Evolutionary conservation across 2,797 vertebrate genomes (phyloP).

Genomic region (Brachyrhaphis roseni): DNA sequence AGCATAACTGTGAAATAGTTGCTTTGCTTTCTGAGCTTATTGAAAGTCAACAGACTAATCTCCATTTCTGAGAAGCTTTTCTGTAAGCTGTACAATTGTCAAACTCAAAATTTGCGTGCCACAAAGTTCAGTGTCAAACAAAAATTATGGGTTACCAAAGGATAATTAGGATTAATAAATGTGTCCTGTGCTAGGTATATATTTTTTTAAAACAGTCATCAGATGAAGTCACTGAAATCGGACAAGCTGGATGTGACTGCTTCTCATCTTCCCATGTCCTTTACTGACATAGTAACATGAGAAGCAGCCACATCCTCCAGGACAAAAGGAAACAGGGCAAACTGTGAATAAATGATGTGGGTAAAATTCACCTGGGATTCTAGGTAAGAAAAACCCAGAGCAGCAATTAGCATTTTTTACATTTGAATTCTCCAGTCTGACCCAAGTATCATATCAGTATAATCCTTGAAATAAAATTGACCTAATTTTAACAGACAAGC

Average conservation of each 20-base stretch:
- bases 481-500: slow-evolving; percentile 55
- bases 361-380: slow-evolving; percentile 15
- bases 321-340: not conserved
- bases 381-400: slow-evolving; percentile 25
- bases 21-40: not conserved
- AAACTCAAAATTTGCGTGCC: not conserved
- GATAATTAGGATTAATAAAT: not conserved
- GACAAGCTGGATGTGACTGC: slow-evolving; percentile 1
- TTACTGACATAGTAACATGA: slow-evolving; percentile 1
- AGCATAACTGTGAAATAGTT: not conserved
- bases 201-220: not conserved
- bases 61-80: not conserved
- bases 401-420: slow-evolving; percentile 40
- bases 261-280: slow-evolving; percentile 32
- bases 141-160: not conserved
- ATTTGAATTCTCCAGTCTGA: slow-evolving; percentile 41
- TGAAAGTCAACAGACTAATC: not conserved
- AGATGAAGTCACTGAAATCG: not conserved
- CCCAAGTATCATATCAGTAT: slow-evolving; percentile 51
- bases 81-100: not conserved
- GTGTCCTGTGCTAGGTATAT: not conserved
- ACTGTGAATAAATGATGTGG: slow-evolving; percentile 21
- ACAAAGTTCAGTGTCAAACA: not conserved
- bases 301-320: slow-evolving; percentile 5
- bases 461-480: slow-evolving; percentile 59